phyloP scores from a whole-genome alignment of 2,113 vertebrate species.

The Rhinopomastus cyanomelas region DNA sequence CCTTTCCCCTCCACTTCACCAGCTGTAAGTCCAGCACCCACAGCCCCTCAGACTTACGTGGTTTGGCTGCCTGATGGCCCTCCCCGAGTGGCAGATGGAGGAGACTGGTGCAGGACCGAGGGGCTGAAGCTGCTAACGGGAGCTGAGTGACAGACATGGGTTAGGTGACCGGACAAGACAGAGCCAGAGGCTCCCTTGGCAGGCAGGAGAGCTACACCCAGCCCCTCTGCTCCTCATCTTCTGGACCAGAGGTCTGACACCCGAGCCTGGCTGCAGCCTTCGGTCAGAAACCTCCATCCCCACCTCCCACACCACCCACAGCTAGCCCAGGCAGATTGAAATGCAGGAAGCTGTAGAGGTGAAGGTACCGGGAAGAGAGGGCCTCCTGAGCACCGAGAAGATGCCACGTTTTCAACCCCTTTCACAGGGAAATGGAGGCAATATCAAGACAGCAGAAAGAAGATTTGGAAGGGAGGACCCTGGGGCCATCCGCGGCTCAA shows the following conservation, averaged over 20 bases:
- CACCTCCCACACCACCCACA: not conserved
- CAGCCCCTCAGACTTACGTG: conserved; percentile 55
- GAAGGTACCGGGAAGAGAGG: not conserved
- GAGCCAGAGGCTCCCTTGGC: not conserved
- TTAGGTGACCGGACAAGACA: not conserved
- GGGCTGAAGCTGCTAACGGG: conserved; percentile 68
- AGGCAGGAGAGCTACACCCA: rapidly evolving
- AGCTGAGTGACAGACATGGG: conserved; percentile 44
- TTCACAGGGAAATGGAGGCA: not conserved
- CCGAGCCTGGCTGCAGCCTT: not conserved
- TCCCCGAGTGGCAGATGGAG: not conserved
- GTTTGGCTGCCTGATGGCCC: rapidly evolving
- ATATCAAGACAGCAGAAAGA: not conserved
- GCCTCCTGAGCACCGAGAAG: not conserved
- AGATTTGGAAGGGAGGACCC: not conserved
- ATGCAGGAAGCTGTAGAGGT: not conserved
- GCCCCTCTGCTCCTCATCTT: not conserved
- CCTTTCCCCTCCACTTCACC: not conserved
- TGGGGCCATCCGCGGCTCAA: not conserved
- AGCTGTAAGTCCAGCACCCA: not conserved
- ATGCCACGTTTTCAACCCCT: not conserved
- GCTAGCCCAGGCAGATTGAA: not conserved
- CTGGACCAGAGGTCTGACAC: not conserved
- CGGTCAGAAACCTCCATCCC: not conserved
- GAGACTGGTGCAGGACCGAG: conserved; percentile 6